Conservation (phyloP, 2,888 invertebrate genomes). For the Cantharis lateralis region DNA sequence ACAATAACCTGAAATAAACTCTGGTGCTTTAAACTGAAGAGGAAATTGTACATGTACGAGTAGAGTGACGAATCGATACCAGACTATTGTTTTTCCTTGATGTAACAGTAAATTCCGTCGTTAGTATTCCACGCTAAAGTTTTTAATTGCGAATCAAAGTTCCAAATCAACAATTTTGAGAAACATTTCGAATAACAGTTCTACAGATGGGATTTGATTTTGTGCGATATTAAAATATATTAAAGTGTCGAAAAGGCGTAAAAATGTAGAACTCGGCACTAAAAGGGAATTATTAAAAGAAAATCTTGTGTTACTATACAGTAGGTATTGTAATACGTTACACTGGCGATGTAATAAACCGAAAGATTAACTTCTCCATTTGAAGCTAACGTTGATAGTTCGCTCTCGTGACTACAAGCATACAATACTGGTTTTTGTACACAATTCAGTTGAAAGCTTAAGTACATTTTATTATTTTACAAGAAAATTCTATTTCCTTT, state of each 20-base stretch:
- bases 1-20: neutral
- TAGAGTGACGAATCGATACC: neutral
- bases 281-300: neutral
- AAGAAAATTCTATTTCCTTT: neutral
- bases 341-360: neutral
- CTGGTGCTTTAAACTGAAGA: neutral
- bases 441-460: neutral
- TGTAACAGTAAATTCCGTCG: neutral
- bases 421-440: neutral
- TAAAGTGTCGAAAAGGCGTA: neutral
- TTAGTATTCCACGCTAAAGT: neutral
- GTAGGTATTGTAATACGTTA: neutral
- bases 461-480: neutral
- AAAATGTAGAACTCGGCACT: neutral
- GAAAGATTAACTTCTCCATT: slow-evolving; percentile 2
- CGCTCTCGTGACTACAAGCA: neutral
- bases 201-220: neutral
- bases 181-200: neutral
- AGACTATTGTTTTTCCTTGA: neutral
- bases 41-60: neutral
- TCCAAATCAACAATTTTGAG: too few relatives aligned
- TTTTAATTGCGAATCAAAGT: neutral
- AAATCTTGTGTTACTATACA: neutral
- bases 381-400: neutral
- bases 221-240: neutral